A percentile compares a stretch with the other conserved stretches of the same genome.
phyloP scores from a whole-genome alignment of 2,113 vertebrate genomes.

The Chamaea fasciata region DNA sequence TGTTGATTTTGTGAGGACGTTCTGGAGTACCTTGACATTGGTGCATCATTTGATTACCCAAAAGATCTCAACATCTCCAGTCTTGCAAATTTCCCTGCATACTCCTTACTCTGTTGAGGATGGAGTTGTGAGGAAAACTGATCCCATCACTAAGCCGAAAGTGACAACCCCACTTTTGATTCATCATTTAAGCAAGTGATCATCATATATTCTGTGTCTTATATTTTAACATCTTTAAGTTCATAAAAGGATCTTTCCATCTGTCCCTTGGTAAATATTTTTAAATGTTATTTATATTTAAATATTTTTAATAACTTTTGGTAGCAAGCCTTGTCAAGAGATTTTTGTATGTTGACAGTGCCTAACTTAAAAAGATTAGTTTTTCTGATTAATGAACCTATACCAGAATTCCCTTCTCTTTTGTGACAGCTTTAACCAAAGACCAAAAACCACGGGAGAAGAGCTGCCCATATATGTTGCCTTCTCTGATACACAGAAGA shows the following conservation, averaged over 20 bases:
- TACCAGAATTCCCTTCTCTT: background rate
- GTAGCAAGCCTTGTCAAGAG: background rate
- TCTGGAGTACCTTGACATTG: background rate
- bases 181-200: background rate
- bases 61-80: background rate
- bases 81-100: background rate
- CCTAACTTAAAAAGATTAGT: background rate
- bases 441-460: background rate
- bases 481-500: background rate
- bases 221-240: background rate
- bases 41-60: background rate
- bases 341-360: background rate
- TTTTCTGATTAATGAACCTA: background rate
- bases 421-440: background rate
- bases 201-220: background rate
- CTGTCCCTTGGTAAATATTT: background rate
- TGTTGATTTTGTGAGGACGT: background rate
- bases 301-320: background rate
- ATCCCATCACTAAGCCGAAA: background rate
- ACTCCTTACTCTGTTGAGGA: background rate
- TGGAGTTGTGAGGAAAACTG: background rate
- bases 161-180: accelerated
- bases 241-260: background rate
- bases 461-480: background rate
- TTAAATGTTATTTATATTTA: no score